A percentile compares a stretch with the other conserved stretches of the same genome.
phyloP scores from a whole-genome alignment of 2,113 vertebrate genomes.

The Entomyzon cyanotis region DNA sequence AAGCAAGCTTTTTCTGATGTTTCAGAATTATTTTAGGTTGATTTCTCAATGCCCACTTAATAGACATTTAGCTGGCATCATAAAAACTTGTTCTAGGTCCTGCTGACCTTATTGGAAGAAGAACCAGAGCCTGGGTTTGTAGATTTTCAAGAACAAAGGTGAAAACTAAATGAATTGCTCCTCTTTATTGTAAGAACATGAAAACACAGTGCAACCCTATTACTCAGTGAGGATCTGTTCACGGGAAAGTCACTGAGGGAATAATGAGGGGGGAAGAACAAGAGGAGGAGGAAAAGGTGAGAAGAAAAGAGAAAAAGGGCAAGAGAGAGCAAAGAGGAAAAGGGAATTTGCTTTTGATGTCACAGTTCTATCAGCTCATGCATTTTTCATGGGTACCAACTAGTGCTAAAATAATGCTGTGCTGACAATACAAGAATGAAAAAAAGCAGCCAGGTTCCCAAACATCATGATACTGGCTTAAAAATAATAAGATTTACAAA shows the following conservation, averaged over 20 bases:
- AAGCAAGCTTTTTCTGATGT: neutral
- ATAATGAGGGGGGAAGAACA: constrained; percentile 60
- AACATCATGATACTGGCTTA: neutral
- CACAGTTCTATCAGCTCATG: constrained; percentile 63
- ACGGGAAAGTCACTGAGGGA: constrained; percentile 28
- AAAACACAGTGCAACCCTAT: neutral
- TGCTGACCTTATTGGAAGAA: neutral
- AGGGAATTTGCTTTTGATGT: constrained; percentile 62
- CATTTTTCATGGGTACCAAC: constrained; percentile 63
- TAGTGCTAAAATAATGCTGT: constrained; percentile 43
- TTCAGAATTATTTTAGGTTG: neutral
- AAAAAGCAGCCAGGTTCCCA: neutral
- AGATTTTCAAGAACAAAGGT: neutral
- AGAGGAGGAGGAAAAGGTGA: constrained; percentile 52
- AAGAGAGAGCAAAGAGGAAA: constrained; percentile 50
- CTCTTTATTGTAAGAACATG: neutral
- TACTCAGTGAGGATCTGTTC: constrained; percentile 30
- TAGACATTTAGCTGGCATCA: neutral
- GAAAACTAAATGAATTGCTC: neutral
- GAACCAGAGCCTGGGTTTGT: neutral
- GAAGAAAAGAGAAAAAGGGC: constrained; percentile 50
- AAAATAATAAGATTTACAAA: neutral
- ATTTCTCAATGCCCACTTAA: neutral
- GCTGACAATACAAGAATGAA: neutral
- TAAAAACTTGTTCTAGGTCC: neutral